Base-by-base conservation (phyloP, 2,113 vertebrate genomes). In the Abramis brama region DNA sequence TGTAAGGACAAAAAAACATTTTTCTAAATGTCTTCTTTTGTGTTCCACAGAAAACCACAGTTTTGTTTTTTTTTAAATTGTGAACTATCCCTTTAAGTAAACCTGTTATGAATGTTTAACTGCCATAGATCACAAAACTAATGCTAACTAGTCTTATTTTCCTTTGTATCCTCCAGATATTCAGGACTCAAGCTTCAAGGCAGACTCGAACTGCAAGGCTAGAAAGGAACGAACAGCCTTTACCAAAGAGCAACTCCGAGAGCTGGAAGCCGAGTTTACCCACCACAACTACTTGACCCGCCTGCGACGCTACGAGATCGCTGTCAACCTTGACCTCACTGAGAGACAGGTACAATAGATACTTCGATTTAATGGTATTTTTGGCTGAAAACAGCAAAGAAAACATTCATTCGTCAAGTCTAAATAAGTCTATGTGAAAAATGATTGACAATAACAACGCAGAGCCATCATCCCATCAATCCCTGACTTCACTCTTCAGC, bases 261-360 rank as follows among this genome's bases (percentile, higher is more conserved):
- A 98, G 92, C 95, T 99, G 87, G 98, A 99, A 82, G 97, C 97
- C 0, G 98, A 99, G 89, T 99, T 99, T 84, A 96, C 97, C 21
- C 97, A 99, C 87, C 98, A 99, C 6, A 99, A 99, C 94, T 99
- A 99, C 92, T 91, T 99, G 96, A 99, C 97, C 4, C 91, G 98
- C 71, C 96, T 99, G 33, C 95, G 98, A 15, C 96, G 98, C 95
- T 99, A 99, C 0, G 98, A 99, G 95, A 99, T 99, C 36, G 97
- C 97, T 0, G 97, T 99, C 79, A 99, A 98, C 92, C 95, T 99
- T 92, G 97, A 99, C 89, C 97, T 99, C 92, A 99, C 97, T 0
- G 98, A 99, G 91, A 95, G 97, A 95, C 98, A 99, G 95, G 98
- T 99, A 91, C 25, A 0, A 25, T 19, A 25, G 66, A 50, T 10